phyloP scores from a whole-genome alignment of 2,113 vertebrate genomes.

The Atherinomorus stipes region DNA sequence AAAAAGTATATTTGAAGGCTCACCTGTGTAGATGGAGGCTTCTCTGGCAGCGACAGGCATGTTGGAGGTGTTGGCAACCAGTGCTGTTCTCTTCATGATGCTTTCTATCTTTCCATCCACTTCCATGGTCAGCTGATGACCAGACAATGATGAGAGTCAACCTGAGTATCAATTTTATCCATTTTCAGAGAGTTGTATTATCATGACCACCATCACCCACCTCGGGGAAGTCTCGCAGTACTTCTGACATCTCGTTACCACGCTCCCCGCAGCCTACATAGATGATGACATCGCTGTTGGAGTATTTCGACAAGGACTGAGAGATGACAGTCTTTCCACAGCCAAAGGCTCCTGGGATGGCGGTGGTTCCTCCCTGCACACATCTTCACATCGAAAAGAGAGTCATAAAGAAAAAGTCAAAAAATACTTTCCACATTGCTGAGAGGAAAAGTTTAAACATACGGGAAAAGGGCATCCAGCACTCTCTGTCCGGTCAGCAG shows the following conservation, averaged over 20 bases:
- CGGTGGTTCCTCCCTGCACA: constrained; percentile 98
- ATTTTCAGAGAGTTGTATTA: not conserved
- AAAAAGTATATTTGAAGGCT: not conserved
- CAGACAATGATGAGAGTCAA: constrained; percentile 47
- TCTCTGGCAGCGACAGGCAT: constrained; percentile 99
- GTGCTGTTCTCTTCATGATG: constrained; percentile 99
- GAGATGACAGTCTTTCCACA: constrained; percentile 99
- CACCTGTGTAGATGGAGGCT: constrained; percentile 99
- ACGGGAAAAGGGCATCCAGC: constrained; percentile 97
- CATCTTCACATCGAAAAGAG: constrained; percentile 80
- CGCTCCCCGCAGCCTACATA: constrained; percentile 98
- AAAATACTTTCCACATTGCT: not conserved
- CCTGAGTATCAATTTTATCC: not conserved
- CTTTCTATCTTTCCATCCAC: constrained; percentile 96
- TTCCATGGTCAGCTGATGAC: constrained; percentile 94
- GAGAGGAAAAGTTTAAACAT: constrained; percentile 59
- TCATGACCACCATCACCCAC: constrained; percentile 75
- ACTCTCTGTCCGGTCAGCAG: constrained; percentile 95
- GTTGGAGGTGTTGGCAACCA: constrained; percentile 98
- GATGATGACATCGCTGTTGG: constrained; percentile 98
- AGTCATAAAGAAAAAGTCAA: not conserved
- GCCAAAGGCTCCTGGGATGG: constrained; percentile 96
- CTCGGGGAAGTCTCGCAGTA: constrained; percentile 97
- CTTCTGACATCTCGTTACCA: constrained; percentile 99
- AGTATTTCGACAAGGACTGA: constrained; percentile 97